These are phyloP conservation scores for Asobara japonica DNA, from an alignment of 1,140 invertebrate genomes.

Conservation along the genomic window DNA sequence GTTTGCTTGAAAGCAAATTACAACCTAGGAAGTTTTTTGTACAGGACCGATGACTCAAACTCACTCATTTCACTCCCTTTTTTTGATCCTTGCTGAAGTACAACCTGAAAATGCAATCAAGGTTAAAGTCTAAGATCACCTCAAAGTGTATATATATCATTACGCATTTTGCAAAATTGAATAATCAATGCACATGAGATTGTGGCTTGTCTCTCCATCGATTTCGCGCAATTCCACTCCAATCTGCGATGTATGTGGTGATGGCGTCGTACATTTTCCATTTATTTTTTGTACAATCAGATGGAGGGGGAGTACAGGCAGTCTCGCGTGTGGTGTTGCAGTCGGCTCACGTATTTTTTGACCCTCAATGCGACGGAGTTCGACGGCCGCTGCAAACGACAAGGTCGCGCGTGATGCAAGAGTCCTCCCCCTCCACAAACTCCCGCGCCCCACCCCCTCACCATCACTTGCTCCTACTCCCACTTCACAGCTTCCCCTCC, in stretches of 20 bases:
- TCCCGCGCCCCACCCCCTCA: neutral
- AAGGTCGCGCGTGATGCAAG: slow-evolving; percentile 49
- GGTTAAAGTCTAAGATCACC: no score
- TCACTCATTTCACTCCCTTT: no score
- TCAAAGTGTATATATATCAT: no score
- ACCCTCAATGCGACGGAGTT: slow-evolving; percentile 51
- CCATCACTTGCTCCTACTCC: no score
- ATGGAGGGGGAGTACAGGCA: neutral
- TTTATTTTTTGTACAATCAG: neutral
- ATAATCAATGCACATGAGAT: no score
- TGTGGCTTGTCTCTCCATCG: neutral
- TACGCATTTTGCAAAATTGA: no score
- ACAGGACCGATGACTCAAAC: no score
- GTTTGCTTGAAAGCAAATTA: no score
- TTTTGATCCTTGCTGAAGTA: no score
- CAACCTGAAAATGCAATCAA: no score
- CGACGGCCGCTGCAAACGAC: slow-evolving; percentile 45
- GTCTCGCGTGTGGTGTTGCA: slow-evolving; percentile 31
- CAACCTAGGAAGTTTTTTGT: no score
- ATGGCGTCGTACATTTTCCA: slow-evolving; percentile 17
- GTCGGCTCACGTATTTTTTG: slow-evolving; percentile 48
- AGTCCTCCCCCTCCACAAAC: neutral
- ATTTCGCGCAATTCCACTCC: neutral
- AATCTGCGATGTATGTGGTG: neutral
- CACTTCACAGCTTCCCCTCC: no score